Base-by-base conservation (phyloP, 2,113 vertebrate genomes). In the Catagonus wagneri region DNA sequence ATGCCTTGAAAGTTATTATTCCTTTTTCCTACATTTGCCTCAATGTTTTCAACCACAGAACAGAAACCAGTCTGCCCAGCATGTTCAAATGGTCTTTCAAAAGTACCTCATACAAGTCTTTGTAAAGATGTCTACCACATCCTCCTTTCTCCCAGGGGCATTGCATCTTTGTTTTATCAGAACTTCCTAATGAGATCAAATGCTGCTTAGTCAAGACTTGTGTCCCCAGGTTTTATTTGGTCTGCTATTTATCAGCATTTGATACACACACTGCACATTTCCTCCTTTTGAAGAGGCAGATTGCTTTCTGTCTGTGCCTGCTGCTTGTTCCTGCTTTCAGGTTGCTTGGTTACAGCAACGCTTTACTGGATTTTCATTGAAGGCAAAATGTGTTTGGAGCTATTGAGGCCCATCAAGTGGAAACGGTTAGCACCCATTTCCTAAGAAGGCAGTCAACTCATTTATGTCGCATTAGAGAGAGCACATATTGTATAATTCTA, bases 341-440 rank as follows among this genome's bases (percentile, higher is more conserved):
- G 98, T 98, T 98, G 98, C 98, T 98, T 98, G 96, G 98, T 96
- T 98, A 98, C 98, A 95, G 97, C 92, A 98, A 97, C 97, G 96
- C 90, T 97, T 94, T 93, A 97, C 95, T 19, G 1, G 75, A 96
- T 95, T 97, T 98, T 98, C 95, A 90, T 87, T 94, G 98, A 97
- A 98, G 95, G 86, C 65, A 97, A 95, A 96, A 97, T 69, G 76
- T 71, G 76, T 93, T 96, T 94, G 95, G 66, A 98, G 95, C 95
- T 98, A 98, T 98, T 96, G 97, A 98, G 95, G 90, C 58, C 34
- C 96, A 98, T 97, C 96, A 98, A 97, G 98, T 86, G 97, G 97
- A 98, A 98, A 98, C 89, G 95, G 97, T 97, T 95, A 97, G 93
- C 58, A 96, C 69, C 94, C 94, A 79, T 74, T 97, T 98, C 94